These are phyloP conservation scores for Aurelia sp. DNA, from an alignment of 30 jellyfish, hydroid and myxozoan species.

Conservation along the genomic window DNA sequence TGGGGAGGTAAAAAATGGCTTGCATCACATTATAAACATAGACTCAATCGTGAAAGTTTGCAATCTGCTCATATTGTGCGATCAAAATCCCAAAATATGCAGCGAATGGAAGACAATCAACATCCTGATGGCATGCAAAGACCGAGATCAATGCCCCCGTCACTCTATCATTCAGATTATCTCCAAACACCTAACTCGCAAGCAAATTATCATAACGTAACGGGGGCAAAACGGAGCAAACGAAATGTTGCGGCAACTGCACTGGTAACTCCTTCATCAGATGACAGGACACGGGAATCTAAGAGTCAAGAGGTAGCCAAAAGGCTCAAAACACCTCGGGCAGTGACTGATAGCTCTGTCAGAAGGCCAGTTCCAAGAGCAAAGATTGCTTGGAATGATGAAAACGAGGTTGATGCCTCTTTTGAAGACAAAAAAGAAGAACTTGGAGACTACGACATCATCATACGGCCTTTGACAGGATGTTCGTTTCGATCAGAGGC, in stretches of 20 bases:
- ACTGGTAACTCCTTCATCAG: background rate
- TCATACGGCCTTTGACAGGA: slow-evolving; percentile 40
- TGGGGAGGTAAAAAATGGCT: slow-evolving; percentile 55
- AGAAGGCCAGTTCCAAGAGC: background rate
- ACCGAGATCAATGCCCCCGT: slow-evolving; percentile 53
- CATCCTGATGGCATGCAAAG: slow-evolving; percentile 1
- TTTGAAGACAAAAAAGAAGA: background rate
- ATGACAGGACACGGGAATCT: background rate
- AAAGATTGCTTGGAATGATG: background rate
- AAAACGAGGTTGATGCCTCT: background rate
- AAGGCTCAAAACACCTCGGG: background rate
- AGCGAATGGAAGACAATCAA: background rate
- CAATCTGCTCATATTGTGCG: slow-evolving; percentile 18
- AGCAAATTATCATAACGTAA: background rate
- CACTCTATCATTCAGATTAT: background rate
- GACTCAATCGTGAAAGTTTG: slow-evolving; percentile 35
- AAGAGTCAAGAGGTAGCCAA: background rate
- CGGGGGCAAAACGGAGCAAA: background rate
- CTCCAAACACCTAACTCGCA: background rate
- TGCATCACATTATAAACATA: slow-evolving; percentile 20
- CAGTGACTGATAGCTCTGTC: background rate
- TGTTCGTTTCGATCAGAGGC: slow-evolving; percentile 45
- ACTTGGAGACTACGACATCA: slow-evolving; percentile 24
- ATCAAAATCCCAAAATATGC: slow-evolving; percentile 10
- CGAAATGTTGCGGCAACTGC: background rate